Conservation (phyloP, 64 coral and sea anemone genomes). For the Astreopora myriophthalma region DNA sequence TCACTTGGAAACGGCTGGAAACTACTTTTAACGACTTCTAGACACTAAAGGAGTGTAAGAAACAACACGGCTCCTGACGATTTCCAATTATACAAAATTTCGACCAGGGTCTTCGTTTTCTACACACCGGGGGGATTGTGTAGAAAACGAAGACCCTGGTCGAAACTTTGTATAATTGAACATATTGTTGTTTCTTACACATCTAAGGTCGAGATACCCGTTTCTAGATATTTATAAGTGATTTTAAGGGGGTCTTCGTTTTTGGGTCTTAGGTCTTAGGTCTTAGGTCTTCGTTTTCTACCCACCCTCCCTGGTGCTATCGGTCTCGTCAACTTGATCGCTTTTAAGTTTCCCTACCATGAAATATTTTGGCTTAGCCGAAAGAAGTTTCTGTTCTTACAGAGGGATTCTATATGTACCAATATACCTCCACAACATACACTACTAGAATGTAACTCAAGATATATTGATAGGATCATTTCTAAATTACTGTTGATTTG, state of each 20-base stretch:
- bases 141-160: not conserved
- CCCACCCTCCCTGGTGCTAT: no score
- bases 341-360: not conserved
- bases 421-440: not conserved
- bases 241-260: no score
- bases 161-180: not conserved
- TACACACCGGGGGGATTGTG: not conserved
- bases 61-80: no score
- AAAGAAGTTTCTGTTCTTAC: conserved; percentile 12
- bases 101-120: not conserved
- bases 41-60: not conserved
- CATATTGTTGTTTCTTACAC: no score
- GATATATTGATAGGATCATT: not conserved
- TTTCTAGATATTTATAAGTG: no score
- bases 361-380: conserved; percentile 14
- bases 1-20: not conserved
- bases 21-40: not conserved
- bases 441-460: not conserved
- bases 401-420: not conserved
- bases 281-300: no score
- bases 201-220: no score
- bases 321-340: not conserved
- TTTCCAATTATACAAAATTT: not conserved
- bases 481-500: not conserved
- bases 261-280: no score